Percentiles rank a stretch among this genome's conserved stretches.
These are phyloP conservation scores for Hipposideros larvatus DNA, from an alignment of 2,797 vertebrate species.

Conservation along the genomic window DNA sequence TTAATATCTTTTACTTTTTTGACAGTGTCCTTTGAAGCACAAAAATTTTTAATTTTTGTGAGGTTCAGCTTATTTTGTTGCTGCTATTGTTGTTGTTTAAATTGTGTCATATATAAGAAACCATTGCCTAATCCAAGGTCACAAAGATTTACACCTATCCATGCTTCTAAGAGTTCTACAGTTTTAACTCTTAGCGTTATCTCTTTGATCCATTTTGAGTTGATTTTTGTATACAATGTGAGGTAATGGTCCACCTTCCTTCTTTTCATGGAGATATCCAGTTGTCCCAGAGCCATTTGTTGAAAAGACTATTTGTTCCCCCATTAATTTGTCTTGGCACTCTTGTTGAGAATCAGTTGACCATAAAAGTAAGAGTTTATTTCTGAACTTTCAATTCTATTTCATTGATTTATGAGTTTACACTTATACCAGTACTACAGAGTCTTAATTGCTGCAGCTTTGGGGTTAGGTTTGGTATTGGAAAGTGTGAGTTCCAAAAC, in stretches of 20 bases:
- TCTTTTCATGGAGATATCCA: not conserved
- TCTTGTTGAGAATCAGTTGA: not conserved
- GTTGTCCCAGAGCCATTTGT: not conserved
- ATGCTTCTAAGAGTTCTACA: not conserved
- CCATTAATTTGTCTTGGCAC: not conserved
- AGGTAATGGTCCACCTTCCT: not conserved
- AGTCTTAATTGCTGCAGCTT: not conserved
- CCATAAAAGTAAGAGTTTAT: not conserved
- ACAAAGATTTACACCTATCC: not conserved
- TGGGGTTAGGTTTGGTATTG: not conserved
- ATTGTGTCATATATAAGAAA: not conserved
- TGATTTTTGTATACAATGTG: not conserved
- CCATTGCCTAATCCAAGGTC: not conserved
- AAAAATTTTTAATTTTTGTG: not conserved
- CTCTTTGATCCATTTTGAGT: not conserved
- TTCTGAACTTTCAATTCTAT: not conserved
- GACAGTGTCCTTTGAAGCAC: not conserved
- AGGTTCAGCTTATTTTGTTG: not conserved
- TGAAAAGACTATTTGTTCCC: not conserved
- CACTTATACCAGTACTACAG: not conserved
- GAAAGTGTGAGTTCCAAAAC: not conserved
- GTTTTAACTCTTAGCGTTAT: not conserved
- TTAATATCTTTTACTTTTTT: not conserved
- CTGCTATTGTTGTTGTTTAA: not conserved
- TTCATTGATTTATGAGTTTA: not conserved